Evolutionary conservation across 2,797 vertebrate genomes (phyloP).

Genomic region (Premnoplex brunnescens): DNA sequence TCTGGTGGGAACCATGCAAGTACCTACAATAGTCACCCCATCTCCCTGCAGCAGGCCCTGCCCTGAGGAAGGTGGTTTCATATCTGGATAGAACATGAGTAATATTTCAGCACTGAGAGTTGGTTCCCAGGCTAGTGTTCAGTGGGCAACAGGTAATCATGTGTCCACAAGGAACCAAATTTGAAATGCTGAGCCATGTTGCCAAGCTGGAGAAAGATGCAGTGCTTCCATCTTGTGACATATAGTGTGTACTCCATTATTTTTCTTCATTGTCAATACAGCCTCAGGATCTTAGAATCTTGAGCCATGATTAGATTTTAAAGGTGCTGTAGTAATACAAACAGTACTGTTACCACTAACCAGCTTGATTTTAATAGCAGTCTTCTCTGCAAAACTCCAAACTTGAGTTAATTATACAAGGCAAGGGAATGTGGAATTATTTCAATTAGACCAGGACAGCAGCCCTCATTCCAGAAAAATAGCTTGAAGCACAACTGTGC

Average conservation of each 20-base stretch:
- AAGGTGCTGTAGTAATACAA: neutral
- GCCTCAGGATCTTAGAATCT: neutral
- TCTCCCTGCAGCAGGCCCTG: neutral
- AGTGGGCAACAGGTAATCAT: neutral
- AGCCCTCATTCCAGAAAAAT: neutral
- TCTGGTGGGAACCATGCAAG: neutral
- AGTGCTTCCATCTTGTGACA: neutral
- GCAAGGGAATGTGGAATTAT: neutral
- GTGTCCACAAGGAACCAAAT: neutral
- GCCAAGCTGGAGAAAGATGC: neutral
- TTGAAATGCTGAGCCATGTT: neutral
- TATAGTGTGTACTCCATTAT: neutral
- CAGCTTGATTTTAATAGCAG: neutral
- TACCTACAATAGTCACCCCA: neutral
- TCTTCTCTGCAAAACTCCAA: conserved; percentile 24
- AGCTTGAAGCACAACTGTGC: neutral
- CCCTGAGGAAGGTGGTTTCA: neutral
- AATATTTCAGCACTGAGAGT: neutral
- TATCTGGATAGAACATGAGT: neutral
- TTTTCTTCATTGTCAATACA: neutral
- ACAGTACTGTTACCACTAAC: neutral
- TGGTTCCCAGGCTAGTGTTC: neutral
- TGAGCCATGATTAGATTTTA: neutral
- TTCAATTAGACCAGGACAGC: neutral
- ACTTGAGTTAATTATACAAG: neutral